Base-by-base conservation (phyloP, 2,797 vertebrate species). In the Sebastes matsubarae region DNA sequence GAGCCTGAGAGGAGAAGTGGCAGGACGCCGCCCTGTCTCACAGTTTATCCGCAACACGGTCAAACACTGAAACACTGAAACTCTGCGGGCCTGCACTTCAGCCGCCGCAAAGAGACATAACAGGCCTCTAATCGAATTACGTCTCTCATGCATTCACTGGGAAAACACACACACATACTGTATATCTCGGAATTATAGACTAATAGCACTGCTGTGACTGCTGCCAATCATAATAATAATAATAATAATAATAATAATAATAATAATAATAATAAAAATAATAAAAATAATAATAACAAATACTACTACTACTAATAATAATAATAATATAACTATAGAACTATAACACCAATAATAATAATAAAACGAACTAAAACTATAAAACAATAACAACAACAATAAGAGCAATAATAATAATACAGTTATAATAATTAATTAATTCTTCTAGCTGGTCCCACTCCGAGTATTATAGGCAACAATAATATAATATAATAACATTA, bases 1-100 rank as follows among this genome's bases (percentile, higher is more conserved):
- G 83, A 80, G 92, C 86, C 88, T 77, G 88, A 70, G 89, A 88
- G 92, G 77, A 89, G 86, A 89, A 88, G 91, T 90, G 90, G 87
- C 89, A 87, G 91, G 94, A 94, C 94, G 93, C 94, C 94, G 87
- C 89, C 65, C 87, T 91, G 95, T 95, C 93, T 94, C 92, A 88
- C 54, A 89, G 25, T 55, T 88, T 89, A 91, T 91, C 94, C 93
- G 87, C 81, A 70, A 70, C 75, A 71, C 87, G 59, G 87, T 66
- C 87, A 86, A 72, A 82, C 83, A 68, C 57, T 3, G 36, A 14
- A 38, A 38, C 36, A 38, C 36, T 38, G 36, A 38, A 38, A 38
- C 36, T 13, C 36, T 5, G 80, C 5, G 75, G 73, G 75, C 80
- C 76, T 24, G 77, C 50, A 4, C 24, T 83, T 58, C 67, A 64